Evolutionary conservation across 2,888 invertebrate genomes (phyloP).

Genomic region (Scrobipalpa costella): DNA sequence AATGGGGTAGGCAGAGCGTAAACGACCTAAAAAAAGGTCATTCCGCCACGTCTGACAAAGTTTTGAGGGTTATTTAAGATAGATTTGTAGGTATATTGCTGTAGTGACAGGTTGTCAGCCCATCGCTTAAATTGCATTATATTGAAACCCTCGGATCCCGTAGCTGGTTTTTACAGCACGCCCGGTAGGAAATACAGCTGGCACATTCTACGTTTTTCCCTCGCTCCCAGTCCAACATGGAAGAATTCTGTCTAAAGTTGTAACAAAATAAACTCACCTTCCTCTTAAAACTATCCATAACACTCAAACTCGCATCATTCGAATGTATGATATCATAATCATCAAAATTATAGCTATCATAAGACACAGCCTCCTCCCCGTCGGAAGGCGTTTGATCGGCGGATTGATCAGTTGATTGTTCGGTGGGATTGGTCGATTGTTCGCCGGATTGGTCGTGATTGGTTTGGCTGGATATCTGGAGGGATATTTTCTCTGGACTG

Average conservation of each 20-base stretch:
- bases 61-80: no score
- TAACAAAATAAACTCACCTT: constrained; percentile 39
- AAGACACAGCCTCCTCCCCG: constrained; percentile 64
- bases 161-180: no score
- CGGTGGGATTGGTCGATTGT: constrained; percentile 25
- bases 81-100: no score
- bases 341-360: constrained; percentile 64
- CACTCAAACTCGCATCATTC: constrained; percentile 51
- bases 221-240: no score
- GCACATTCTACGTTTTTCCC: no score
- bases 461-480: constrained; percentile 24
- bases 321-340: constrained; percentile 70
- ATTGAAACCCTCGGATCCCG: no score
- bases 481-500: constrained; percentile 34
- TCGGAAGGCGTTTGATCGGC: constrained; percentile 45
- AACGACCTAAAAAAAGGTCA: no score
- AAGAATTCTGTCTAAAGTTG: not conserved
- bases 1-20: no score
- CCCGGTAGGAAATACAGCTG: no score
- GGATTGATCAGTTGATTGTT: constrained; percentile 24
- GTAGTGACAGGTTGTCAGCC: no score
- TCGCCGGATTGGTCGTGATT: constrained; percentile 3
- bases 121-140: no score
- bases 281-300: constrained; percentile 43
- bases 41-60: no score